These are phyloP conservation scores for Gymnoscelis rufifasciata DNA, from an alignment of 2,888 invertebrate genomes.

Conservation along the genomic window DNA sequence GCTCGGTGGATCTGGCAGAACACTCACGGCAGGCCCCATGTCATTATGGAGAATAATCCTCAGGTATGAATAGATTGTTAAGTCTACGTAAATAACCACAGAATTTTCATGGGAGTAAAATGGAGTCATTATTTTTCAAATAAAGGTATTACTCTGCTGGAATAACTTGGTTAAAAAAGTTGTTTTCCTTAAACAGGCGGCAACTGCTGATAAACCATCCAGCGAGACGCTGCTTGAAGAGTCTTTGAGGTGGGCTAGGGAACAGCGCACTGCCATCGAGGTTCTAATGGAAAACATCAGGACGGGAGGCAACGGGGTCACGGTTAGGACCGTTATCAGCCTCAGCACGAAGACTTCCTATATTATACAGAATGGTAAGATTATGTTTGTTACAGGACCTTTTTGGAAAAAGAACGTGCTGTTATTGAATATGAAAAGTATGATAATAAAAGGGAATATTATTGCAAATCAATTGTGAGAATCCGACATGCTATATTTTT, in stretches of 20 bases:
- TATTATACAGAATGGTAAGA: slow-evolving; percentile 18
- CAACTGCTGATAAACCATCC: not conserved
- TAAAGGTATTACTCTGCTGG: no score
- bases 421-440: no score
- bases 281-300: slow-evolving; percentile 17
- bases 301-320: slow-evolving; percentile 14
- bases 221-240: slow-evolving; percentile 8
- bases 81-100: no score
- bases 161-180: no score
- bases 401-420: no score
- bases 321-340: slow-evolving; percentile 20
- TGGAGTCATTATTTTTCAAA: no score
- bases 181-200: slow-evolving; percentile 4
- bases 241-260: slow-evolving; percentile 10
- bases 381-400: no score
- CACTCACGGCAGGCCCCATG: slow-evolving; percentile 17
- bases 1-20: slow-evolving; percentile 20
- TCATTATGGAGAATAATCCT: slow-evolving; percentile 15
- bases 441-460: no score
- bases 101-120: no score
- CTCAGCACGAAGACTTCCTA: slow-evolving; percentile 8
- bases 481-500: no score
- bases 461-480: no score
- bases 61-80: slow-evolving; percentile 6
- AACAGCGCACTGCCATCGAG: slow-evolving; percentile 10